Evolutionary conservation across 1,140 invertebrate genomes (phyloP).

Genomic region (Procambarus clarkii): DNA sequence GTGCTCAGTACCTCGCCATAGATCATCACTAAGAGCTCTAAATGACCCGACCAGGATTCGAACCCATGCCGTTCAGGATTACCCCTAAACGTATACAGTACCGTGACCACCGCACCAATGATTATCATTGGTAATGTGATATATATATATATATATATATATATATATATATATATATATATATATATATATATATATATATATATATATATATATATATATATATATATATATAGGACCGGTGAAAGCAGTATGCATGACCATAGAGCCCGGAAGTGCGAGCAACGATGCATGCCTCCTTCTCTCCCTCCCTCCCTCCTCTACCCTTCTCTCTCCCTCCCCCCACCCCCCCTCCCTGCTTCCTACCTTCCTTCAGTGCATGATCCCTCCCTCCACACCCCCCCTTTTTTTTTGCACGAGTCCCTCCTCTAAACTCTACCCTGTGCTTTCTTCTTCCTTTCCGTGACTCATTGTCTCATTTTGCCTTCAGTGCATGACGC

Average conservation of each 20-base stretch:
- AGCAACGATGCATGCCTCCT: not conserved
- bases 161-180: not conserved
- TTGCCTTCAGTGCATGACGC: too few relatives aligned
- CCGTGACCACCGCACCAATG: too few relatives aligned
- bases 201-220: not conserved
- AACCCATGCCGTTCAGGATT: too few relatives aligned
- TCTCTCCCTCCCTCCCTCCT: not conserved
- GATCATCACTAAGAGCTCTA: too few relatives aligned
- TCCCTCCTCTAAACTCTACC: slow-evolving; percentile 13
- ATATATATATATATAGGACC: not conserved
- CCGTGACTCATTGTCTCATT: not conserved
- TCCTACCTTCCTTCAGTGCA: slow-evolving; percentile 16
- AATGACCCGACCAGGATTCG: too few relatives aligned
- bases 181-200: not conserved
- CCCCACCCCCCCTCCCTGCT: slow-evolving; percentile 30
- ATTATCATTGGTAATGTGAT: too few relatives aligned
- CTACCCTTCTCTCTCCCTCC: not conserved
- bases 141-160: too few relatives aligned
- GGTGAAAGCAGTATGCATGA: not conserved
- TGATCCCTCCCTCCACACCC: not conserved
- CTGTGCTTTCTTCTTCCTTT: slow-evolving; percentile 34
- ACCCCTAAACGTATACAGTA: too few relatives aligned
- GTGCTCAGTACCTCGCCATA: too few relatives aligned
- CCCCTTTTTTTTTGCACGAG: too few relatives aligned
- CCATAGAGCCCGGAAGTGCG: not conserved